Base-by-base conservation (phyloP, 2,113 vertebrate species). In the Archilochus colubris region DNA sequence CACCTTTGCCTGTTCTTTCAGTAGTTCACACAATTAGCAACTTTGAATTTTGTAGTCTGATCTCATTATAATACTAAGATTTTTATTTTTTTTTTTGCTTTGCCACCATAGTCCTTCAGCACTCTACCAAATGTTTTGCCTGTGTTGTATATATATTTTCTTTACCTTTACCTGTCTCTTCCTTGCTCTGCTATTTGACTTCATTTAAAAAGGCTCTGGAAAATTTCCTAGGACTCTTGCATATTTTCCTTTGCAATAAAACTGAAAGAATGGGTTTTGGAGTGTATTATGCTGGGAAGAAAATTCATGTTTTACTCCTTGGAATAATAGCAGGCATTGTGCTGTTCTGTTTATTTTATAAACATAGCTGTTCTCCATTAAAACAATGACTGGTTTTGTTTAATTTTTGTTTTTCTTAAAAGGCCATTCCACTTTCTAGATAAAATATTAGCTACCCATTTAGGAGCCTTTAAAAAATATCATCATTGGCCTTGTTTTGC, bases 311-410 rank as follows among this genome's bases (percentile, higher is more conserved):
- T 86, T 75, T 75, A 86, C 36, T 86, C 30, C 31, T 48, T 83
- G 61, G 24, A 86, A 94, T 82, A 83, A 86, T 83, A 81, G n/a
- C 21, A 89, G 46, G n/a, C 64, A 75, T 83, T 91, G 62, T 92
- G 46, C 44, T 51, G 40, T 93, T 90, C 58, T 12, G 31, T 89
- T 82, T 89, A 67, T 96, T 88, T 94, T 80, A 80, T 79, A 89
- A 91, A 76, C 85, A 40, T 82, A 73, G 51, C 30, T 62, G 20
- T 91, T 93, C 62, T 92, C 10, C 12, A 12, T 91, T 91, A 64
- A 90, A 95, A 75, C 64, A 88, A 53, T 81, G 59, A 46, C 64
- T 85, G 27, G 3, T 83, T 95, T 94, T 94, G 27, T 95, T 94
- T 61, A 61, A 19, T 76, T 92, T 86, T 86, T 2, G 2, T 86